Evolutionary conservation across 2,888 invertebrate species (phyloP).

Genomic region (Pteria penguin): DNA sequence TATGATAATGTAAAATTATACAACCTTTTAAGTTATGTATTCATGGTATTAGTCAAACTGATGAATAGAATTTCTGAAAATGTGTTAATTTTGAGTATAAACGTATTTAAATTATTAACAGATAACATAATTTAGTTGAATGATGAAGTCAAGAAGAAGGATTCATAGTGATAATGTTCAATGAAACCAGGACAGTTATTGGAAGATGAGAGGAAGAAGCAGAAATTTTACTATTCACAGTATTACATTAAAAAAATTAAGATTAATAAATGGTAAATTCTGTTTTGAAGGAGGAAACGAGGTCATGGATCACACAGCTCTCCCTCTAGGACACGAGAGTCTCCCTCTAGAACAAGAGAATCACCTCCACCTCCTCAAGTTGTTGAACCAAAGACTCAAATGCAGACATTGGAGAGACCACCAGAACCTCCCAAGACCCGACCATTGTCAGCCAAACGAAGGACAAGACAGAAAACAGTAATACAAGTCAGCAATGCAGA

Average conservation of each 20-base stretch:
- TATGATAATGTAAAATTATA: no score
- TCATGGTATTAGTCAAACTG: no score
- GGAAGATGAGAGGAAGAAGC: background rate
- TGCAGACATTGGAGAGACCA: background rate
- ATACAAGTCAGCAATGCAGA: slow-evolving; percentile 61
- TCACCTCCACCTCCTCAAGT: slow-evolving; percentile 41
- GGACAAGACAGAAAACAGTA: slow-evolving; percentile 52
- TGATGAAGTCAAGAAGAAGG: no score
- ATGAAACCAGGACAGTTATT: background rate
- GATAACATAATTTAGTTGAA: no score
- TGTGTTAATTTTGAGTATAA: no score
- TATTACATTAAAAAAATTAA: no score
- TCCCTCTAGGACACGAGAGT: slow-evolving; percentile 30
- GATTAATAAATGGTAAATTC: no score
- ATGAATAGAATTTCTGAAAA: no score
- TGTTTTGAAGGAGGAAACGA: slow-evolving; percentile 13
- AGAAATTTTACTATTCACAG: background rate
- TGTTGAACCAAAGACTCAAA: slow-evolving; percentile 7
- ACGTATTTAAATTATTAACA: no score
- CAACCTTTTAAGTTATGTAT: no score
- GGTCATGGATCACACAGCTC: slow-evolving; percentile 31
- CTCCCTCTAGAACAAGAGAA: slow-evolving; percentile 23
- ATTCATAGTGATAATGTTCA: background rate
- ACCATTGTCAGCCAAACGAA: slow-evolving; percentile 46
- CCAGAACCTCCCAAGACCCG: slow-evolving; percentile 25